Evolutionary conservation across 2,888 invertebrate species (phyloP).

Genomic region (Tipula helvola): DNA sequence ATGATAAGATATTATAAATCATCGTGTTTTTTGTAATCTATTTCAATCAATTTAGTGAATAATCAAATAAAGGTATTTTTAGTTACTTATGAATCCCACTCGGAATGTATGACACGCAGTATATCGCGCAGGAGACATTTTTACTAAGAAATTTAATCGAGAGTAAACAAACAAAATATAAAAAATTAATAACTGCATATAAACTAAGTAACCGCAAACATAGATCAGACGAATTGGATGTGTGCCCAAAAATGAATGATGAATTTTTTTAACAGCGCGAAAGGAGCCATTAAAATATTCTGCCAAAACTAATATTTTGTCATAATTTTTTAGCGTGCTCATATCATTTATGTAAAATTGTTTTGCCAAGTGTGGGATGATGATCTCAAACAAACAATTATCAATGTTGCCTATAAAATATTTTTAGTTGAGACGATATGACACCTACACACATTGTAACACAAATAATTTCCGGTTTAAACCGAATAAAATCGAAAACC

Average conservation of each 20-base stretch:
- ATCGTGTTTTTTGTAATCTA: not conserved
- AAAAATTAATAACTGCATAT: not conserved
- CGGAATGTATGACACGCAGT: not conserved
- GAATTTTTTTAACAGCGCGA: not conserved
- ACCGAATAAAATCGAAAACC: not conserved
- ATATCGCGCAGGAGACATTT: not conserved
- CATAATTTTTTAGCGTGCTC: not conserved
- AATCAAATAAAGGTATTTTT: not conserved
- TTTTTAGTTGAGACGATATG: not conserved
- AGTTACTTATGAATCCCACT: not conserved
- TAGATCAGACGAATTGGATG: not conserved
- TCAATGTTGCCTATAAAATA: not conserved
- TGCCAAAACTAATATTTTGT: not conserved
- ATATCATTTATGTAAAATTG: not conserved
- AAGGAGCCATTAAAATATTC: not conserved
- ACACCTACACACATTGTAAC: not conserved
- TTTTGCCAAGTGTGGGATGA: not conserved
- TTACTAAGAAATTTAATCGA: not conserved
- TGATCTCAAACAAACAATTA: not conserved
- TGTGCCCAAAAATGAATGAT: not conserved
- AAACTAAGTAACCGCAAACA: not conserved
- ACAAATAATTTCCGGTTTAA: not conserved
- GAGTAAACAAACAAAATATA: not conserved
- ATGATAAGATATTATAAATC: conserved; percentile 1
- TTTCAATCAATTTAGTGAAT: not conserved